These are phyloP conservation scores for Arothron firmamentum DNA, from an alignment of 2,113 vertebrate genomes.

Conservation along the genomic window DNA sequence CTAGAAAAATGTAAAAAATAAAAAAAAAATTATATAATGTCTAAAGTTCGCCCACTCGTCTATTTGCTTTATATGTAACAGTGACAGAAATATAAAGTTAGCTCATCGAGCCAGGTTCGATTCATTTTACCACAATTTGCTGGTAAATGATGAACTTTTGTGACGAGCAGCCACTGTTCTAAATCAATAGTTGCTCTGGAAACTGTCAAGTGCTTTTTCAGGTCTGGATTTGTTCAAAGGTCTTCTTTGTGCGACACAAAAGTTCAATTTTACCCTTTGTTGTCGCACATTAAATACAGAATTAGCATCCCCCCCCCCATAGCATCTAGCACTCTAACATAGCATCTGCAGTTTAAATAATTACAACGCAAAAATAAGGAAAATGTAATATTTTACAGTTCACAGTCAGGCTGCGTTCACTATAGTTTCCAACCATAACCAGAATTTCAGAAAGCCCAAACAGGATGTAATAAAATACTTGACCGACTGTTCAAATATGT, in stretches of 20 bases:
- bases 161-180: constrained; percentile 44
- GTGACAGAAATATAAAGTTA: constrained; percentile 13
- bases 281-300: constrained; percentile 13
- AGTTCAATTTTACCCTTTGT: constrained; percentile 23
- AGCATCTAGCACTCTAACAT: constrained; percentile 17
- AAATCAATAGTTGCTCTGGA: constrained; percentile 69
- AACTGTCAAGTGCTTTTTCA: constrained; percentile 50
- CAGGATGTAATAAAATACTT: constrained; percentile 60
- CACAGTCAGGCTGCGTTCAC: not conserved
- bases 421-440: constrained; percentile 31
- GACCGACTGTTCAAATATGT: constrained; percentile 59
- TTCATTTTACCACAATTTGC: constrained; percentile 33
- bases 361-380: constrained; percentile 4
- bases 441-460: constrained; percentile 35
- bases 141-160: constrained; percentile 73
- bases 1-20: constrained; percentile 6
- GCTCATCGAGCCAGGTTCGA: constrained; percentile 26
- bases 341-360: constrained; percentile 10
- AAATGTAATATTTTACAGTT: not conserved
- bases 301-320: constrained; percentile 35
- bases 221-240: constrained; percentile 45
- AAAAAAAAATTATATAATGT: not conserved
- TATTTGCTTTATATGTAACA: no score
- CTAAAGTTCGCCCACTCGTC: no score
- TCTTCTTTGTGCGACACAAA: constrained; percentile 33